phyloP scores from a whole-genome alignment of 2,113 vertebrate species.

The Corynorhinus townsendii region DNA sequence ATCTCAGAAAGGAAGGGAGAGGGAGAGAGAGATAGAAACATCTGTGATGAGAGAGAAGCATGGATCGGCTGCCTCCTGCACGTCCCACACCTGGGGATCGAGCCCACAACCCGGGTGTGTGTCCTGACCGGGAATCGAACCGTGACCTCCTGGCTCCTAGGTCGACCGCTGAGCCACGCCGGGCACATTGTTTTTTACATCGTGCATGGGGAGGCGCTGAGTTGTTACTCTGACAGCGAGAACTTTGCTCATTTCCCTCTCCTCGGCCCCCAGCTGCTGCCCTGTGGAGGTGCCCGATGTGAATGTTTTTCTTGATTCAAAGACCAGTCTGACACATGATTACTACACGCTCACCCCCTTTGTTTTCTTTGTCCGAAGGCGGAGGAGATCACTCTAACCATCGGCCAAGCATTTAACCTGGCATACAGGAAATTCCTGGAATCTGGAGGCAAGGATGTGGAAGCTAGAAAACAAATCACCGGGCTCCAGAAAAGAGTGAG shows the following conservation, averaged over 20 bases:
- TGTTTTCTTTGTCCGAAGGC: constrained; percentile 83
- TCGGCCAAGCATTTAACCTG: constrained; percentile 98
- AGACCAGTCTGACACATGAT: neutral
- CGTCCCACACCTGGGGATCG: too few species aligned
- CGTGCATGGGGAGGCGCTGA: neutral
- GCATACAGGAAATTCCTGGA: constrained; percentile 99
- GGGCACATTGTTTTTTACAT: neutral
- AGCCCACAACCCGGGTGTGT: too few species aligned
- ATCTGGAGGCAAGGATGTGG: constrained; percentile 98
- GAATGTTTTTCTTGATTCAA: neutral
- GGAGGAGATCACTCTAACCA: constrained; percentile 98
- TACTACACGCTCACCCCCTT: constrained; percentile 29
- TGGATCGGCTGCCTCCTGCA: too few species aligned
- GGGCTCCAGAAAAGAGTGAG: constrained; percentile 95
- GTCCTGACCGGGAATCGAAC: too few species aligned
- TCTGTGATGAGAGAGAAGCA: too few species aligned
- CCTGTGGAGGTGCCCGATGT: neutral
- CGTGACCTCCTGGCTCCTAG: too few species aligned
- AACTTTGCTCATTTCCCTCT: neutral
- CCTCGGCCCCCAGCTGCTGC: neutral
- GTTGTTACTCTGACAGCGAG: neutral
- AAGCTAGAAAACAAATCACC: constrained; percentile 97
- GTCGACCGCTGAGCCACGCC: too few species aligned
- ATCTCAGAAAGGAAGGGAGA: too few species aligned
- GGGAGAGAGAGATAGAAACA: too few species aligned